A percentile compares a stretch with the other conserved stretches of the same genome.
Evolutionary conservation across 2,113 vertebrate genomes (phyloP).

Genomic region (Pimephales promelas): DNA sequence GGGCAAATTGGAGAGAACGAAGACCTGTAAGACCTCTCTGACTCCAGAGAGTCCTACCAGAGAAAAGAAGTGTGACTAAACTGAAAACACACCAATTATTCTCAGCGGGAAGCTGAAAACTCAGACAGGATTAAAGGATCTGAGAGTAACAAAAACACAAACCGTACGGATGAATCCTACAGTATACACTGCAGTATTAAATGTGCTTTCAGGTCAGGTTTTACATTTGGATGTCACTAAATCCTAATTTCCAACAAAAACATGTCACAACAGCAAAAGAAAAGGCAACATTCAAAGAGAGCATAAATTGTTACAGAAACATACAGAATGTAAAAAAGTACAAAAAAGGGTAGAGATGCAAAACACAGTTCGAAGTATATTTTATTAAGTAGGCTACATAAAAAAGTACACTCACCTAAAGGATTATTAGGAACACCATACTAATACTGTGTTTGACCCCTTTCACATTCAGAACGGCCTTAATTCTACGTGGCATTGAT

Average conservation of each 20-base stretch:
- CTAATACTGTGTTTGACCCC: no score
- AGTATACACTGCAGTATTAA: background rate
- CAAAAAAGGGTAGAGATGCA: background rate
- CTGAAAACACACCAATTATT: constrained; percentile 54
- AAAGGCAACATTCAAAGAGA: background rate
- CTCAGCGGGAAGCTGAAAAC: constrained; percentile 35
- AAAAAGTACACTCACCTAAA: no score
- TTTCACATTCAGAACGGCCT: no score
- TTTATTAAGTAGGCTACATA: no score
- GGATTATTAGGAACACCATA: no score
- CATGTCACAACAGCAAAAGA: background rate
- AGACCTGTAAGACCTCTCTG: constrained; percentile 29
- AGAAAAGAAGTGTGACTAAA: constrained; percentile 51
- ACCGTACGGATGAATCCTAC: background rate
- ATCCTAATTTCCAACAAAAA: background rate
- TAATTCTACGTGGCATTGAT: no score
- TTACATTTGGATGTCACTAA: background rate
- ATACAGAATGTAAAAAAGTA: background rate
- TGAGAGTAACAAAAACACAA: constrained; percentile 21
- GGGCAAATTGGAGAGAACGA: constrained; percentile 37
- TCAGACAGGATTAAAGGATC: constrained; percentile 32
- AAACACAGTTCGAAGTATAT: no score
- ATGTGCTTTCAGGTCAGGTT: background rate
- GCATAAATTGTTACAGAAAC: background rate
- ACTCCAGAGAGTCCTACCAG: constrained; percentile 40